phyloP scores from a whole-genome alignment of 2,888 invertebrate species.

The Palloptera scutellata region DNA sequence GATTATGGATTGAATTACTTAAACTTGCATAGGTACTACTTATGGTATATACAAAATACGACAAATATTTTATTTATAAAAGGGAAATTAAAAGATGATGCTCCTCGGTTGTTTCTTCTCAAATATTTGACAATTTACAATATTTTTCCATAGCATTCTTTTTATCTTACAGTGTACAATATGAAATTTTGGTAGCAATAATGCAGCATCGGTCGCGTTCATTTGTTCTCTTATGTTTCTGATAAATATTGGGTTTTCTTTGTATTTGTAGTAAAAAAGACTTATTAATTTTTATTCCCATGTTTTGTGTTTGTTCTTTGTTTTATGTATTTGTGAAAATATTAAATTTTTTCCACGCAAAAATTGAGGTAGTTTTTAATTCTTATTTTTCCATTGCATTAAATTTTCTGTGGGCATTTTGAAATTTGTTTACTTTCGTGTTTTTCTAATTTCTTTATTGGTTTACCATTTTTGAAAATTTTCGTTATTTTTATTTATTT shows the following conservation, averaged over 20 bases:
- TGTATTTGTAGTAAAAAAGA: conserved; percentile 31
- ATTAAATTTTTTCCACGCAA: conserved; percentile 23
- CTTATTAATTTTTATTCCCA: conserved; percentile 28
- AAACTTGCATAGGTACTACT: too few relatives aligned
- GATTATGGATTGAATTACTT: too few relatives aligned
- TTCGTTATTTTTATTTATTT: conserved; percentile 22
- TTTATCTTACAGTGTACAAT: conserved; percentile 9
- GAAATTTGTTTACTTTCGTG: conserved; percentile 16
- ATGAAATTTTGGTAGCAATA: not conserved
- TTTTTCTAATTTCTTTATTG: conserved; percentile 18
- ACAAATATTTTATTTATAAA: too few relatives aligned
- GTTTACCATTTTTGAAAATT: not conserved
- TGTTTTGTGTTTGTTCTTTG: conserved; percentile 29
- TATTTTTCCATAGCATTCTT: too few relatives aligned
- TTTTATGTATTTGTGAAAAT: conserved; percentile 25
- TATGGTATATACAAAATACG: too few relatives aligned
- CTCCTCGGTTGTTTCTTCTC: not conserved
- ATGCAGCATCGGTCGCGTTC: too few relatives aligned
- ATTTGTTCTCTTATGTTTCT: not conserved
- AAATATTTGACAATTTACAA: too few relatives aligned
- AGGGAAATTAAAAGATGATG: not conserved
- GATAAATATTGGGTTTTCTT: not conserved
- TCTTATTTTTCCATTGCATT: conserved; percentile 10
- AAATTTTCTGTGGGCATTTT: conserved; percentile 26
- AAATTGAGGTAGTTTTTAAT: conserved; percentile 28